A percentile compares a stretch with the other conserved stretches of the same genome.
Conservation (phyloP, 2,113 vertebrate genomes). For the Etheostoma cragini region DNA sequence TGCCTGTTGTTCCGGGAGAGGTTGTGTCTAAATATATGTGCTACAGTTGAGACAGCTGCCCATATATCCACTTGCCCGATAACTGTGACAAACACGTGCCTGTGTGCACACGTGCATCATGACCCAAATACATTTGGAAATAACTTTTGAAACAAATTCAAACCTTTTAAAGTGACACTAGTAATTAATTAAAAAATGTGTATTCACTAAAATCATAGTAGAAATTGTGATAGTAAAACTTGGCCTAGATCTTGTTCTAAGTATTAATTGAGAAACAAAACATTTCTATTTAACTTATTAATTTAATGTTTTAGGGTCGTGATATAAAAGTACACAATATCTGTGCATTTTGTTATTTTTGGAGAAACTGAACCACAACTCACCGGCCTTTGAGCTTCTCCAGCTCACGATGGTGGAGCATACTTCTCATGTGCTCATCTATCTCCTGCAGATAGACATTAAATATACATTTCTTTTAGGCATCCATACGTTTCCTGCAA, state of each 20-base stretch:
- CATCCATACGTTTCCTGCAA: not conserved
- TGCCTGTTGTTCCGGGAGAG: slow-evolving; percentile 76
- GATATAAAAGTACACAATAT: not conserved
- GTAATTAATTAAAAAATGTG: not conserved
- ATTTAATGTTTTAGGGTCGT: not conserved
- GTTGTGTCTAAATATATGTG: slow-evolving; percentile 81
- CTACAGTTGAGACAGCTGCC: slow-evolving; percentile 77
- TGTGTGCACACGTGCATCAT: slow-evolving; percentile 51
- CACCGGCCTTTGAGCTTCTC: slow-evolving; percentile 98
- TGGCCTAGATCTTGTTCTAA: no score
- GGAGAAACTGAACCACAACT: slow-evolving; percentile 46
- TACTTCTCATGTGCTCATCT: slow-evolving; percentile 96
- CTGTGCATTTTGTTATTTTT: not conserved
- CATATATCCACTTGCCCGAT: slow-evolving; percentile 54
- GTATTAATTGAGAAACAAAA: not conserved
- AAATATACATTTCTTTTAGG: not conserved
- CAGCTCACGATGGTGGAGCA: slow-evolving; percentile 98
- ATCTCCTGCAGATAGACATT: slow-evolving; percentile 88
- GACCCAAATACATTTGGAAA: slow-evolving; percentile 42
- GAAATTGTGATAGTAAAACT: not conserved
- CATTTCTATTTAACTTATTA: not conserved
- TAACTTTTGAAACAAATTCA: slow-evolving; percentile 22
- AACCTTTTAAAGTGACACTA: not conserved
- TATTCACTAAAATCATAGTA: not conserved
- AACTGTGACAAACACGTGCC: slow-evolving; percentile 60